A percentile compares a stretch with the other conserved stretches of the same genome.
These are phyloP conservation scores for Pholis gunnellus DNA, from an alignment of 2,113 vertebrate genomes.

Conservation along the genomic window DNA sequence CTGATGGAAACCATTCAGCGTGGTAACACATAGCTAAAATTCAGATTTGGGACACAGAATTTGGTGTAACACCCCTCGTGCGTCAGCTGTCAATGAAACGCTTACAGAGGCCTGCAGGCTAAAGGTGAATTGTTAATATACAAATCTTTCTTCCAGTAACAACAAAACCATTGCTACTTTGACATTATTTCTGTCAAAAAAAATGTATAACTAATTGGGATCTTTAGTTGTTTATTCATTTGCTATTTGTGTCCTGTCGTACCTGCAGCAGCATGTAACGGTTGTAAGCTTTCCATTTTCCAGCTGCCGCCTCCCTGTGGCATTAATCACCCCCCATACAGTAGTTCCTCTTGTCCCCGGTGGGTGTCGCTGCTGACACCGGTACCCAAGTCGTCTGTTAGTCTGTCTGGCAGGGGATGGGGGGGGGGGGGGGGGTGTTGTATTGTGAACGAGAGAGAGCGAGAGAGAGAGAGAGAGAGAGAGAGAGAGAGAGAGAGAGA, in stretches of 20 bases:
- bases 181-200: neutral
- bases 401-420: slow-evolving; percentile 56
- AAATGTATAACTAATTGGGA: neutral
- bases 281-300: neutral
- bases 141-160: neutral
- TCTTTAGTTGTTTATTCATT: neutral
- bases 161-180: neutral
- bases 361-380: slow-evolving; percentile 67
- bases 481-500: slow-evolving; percentile 36
- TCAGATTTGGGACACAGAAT: neutral
- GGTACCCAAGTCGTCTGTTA: slow-evolving; percentile 66
- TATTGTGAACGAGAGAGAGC: slow-evolving; percentile 38
- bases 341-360: slow-evolving; percentile 53
- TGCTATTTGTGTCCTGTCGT: neutral
- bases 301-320: slow-evolving; percentile 38
- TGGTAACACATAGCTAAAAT: too few species aligned
- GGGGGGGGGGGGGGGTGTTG: slow-evolving; percentile 50
- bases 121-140: neutral
- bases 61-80: too few species aligned
- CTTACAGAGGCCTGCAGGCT: too few species aligned
- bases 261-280: neutral
- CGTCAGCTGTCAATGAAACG: neutral
- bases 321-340: slow-evolving; percentile 4
- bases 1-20: too few species aligned
- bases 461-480: slow-evolving; percentile 18